A percentile compares a stretch with the other conserved stretches of the same genome.
phyloP scores from a whole-genome alignment of 2,113 vertebrate genomes.

The Fulica atra region DNA sequence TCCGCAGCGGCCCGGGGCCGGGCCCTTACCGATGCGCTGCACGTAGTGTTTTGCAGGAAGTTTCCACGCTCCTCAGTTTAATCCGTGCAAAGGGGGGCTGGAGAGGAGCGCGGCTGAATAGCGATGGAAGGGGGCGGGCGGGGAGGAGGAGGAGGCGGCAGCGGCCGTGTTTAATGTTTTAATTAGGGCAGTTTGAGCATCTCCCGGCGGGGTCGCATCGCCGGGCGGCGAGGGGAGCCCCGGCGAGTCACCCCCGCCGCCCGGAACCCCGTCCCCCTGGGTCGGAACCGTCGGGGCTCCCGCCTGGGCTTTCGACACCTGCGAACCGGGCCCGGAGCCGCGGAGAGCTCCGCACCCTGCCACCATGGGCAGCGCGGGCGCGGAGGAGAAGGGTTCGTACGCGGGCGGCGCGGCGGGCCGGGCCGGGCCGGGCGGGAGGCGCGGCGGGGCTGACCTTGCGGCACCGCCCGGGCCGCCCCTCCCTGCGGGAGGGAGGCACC shows the following conservation, averaged over 20 bases:
- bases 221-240: background rate
- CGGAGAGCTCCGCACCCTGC: slow-evolving; percentile 19
- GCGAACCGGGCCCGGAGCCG: background rate
- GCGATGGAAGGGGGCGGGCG: slow-evolving; percentile 16
- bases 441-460: background rate
- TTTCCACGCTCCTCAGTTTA: slow-evolving; percentile 54
- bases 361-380: slow-evolving; percentile 45
- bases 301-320: background rate
- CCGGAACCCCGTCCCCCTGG: background rate
- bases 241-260: background rate
- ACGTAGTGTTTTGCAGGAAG: slow-evolving; percentile 62
- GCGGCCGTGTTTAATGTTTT: slow-evolving; percentile 36
- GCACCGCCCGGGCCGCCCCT: background rate
- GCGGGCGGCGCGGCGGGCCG: background rate
- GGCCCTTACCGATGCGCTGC: slow-evolving; percentile 58
- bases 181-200: slow-evolving; percentile 38
- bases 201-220: slow-evolving; percentile 22
- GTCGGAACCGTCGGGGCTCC: background rate
- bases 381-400: slow-evolving; percentile 39
- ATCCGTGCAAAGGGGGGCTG: background rate
- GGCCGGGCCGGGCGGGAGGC: background rate
- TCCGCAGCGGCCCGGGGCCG: background rate
- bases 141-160: background rate
- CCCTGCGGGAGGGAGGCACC: background rate
- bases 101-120: slow-evolving; percentile 11